Base-by-base conservation (phyloP, 2,113 vertebrate genomes). In the Scomber scombrus region DNA sequence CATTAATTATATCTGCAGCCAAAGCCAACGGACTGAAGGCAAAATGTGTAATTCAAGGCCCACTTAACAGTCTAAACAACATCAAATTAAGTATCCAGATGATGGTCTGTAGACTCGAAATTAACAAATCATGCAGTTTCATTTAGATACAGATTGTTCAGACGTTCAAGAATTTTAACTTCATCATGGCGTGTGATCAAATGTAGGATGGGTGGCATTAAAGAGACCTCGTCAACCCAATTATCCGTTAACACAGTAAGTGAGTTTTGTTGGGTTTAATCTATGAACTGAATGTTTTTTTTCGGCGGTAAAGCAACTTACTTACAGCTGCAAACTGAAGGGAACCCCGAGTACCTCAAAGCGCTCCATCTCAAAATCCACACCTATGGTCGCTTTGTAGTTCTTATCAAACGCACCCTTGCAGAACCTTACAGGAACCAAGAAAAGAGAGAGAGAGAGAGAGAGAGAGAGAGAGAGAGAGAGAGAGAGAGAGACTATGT, bases 311-410 rank as follows among this genome's bases (percentile, higher is more conserved):
- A 4, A 19, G 46, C 0, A 2, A 8, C 19, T 52, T 54, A 97
- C 97, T 97, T 85, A 99, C 98, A 99, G 94, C 93, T 99, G 98
- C 66, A 99, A 89, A 89, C 96, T 98, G 93, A 98, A 99, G 34
- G 97, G 98, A 61, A 98, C 91, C 0, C 97, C 98, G 31, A 99
- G 91, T 83, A 99, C 96, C 86, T 99, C 97, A n/a, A 99, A 99
- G 2, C 97, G 94, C 88, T 99, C 97, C 97, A 99, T 98, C 93
- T 98, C 97, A 47, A 99, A 99, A 91, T 99, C 98, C 89, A 99
- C 97, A 19, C 98, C 98, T 0, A 99, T 98, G 82, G 98, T 99
- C 0, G 98, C 97, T 88, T 98, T 99, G 94, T 99, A 99, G 92
- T 97, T 96, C 93, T 96, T 98, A 55, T 97, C 96, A 26, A 98